Percentiles rank a stretch among this genome's conserved stretches.
These are phyloP conservation scores for Cyanoderma ruficeps DNA, from an alignment of 2,113 vertebrate species.

Conservation along the genomic window DNA sequence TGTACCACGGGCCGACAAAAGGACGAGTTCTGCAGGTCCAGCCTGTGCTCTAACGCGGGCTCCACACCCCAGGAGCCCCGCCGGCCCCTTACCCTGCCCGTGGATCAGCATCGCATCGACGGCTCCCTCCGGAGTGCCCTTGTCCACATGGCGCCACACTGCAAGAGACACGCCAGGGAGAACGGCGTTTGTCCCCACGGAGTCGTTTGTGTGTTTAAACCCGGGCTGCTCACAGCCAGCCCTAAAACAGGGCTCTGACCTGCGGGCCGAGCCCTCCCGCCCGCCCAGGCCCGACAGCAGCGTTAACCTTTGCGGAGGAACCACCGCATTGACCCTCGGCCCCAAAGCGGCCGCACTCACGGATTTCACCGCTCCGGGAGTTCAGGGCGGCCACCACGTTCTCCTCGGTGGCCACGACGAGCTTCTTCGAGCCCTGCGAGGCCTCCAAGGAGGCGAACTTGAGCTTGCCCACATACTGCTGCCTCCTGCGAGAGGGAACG, in stretches of 20 bases:
- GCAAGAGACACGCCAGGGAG: neutral
- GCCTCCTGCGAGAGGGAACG: conserved; percentile 78
- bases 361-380: conserved; percentile 88
- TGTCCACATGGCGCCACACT: conserved; percentile 97
- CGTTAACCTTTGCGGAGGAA: accelerated
- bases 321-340: accelerated
- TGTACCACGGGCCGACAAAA: accelerated
- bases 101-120: conserved; percentile 86
- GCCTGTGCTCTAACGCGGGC: accelerated
- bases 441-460: conserved; percentile 89
- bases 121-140: conserved; percentile 83
- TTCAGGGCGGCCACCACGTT: conserved; percentile 92
- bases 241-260: accelerated
- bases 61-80: accelerated
- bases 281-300: accelerated
- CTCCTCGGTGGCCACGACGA: conserved; percentile 89
- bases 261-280: accelerated
- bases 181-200: accelerated
- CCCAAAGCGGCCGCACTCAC: conserved; percentile 76
- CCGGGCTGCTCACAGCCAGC: accelerated
- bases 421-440: conserved; percentile 90
- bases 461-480: conserved; percentile 92
- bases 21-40: neutral
- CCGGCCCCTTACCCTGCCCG: conserved; percentile 82
- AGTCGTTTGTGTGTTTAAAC: accelerated